These are phyloP conservation scores for Pachydiplax longipennis DNA, from an alignment of 2,888 invertebrate genomes.

Conservation along the genomic window DNA sequence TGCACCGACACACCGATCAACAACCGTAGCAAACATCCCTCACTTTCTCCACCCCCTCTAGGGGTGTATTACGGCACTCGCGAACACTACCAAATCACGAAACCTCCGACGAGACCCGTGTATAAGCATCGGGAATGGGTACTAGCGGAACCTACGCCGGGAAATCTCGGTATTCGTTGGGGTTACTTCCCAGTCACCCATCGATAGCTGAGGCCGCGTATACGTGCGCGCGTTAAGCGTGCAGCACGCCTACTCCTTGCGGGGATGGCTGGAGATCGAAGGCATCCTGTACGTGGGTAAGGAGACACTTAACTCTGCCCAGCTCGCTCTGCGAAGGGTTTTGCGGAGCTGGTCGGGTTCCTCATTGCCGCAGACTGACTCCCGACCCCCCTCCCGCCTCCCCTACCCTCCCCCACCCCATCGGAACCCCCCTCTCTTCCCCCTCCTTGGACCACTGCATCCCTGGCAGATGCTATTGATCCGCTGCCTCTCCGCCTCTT, in stretches of 20 bases:
- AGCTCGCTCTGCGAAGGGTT: background rate
- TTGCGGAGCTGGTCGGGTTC: background rate
- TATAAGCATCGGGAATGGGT: background rate
- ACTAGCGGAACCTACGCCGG: background rate
- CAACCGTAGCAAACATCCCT: background rate
- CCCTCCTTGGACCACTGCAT: background rate
- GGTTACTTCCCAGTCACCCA: too few relatives aligned
- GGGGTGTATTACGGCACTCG: background rate
- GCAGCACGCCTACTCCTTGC: background rate
- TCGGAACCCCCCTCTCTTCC: background rate
- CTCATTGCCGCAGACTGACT: background rate
- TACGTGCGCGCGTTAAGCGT: background rate
- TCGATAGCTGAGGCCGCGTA: too few relatives aligned
- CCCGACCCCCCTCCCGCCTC: background rate
- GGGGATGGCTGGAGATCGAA: background rate
- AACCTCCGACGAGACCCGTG: background rate
- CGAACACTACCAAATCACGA: background rate
- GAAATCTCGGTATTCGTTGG: too few relatives aligned
- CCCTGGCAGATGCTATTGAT: background rate
- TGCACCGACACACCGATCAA: background rate
- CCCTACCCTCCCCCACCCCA: background rate
- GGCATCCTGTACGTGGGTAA: background rate
- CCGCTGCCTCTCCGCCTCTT: background rate
- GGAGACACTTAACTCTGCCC: background rate
- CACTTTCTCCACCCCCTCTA: background rate